phyloP scores from a whole-genome alignment of 2,888 invertebrate species.

The Stictocephala bisonia region DNA sequence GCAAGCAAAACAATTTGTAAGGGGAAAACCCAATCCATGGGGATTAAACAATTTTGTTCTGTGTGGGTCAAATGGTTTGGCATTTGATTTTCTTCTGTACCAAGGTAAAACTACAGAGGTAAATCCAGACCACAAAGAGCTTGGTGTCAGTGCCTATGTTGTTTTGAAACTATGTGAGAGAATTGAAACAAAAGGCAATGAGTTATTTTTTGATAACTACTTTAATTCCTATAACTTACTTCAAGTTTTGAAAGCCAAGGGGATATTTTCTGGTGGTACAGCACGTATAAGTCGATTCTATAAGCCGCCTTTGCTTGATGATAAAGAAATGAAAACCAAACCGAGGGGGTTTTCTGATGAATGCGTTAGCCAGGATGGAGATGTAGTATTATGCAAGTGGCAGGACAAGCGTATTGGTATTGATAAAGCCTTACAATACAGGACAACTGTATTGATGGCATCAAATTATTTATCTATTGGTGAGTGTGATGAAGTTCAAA shows the following conservation, averaged over 20 bases:
- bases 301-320: constrained; percentile 16
- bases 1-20: constrained; percentile 26
- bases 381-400: constrained; percentile 38
- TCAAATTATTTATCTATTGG: constrained; percentile 33
- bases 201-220: constrained; percentile 22
- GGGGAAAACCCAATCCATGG: constrained; percentile 21
- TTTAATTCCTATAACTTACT: constrained; percentile 32
- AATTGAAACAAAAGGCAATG: constrained; percentile 11
- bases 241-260: constrained; percentile 31
- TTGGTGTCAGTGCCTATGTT: constrained; percentile 17
- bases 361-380: constrained; percentile 17
- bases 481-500: no score
- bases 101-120: constrained; percentile 14
- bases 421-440: no score
- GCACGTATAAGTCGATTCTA: constrained; percentile 25
- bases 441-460: constrained; percentile 36
- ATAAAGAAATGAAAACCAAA: constrained; percentile 36
- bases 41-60: constrained; percentile 23
- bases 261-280: constrained; percentile 28
- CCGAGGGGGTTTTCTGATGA: constrained; percentile 29
- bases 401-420: constrained; percentile 14
- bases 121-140: not conserved
- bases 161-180: constrained; percentile 24
- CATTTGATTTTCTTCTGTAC: constrained; percentile 10
- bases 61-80: constrained; percentile 23